These are phyloP conservation scores for Thereva nobilitata DNA, from an alignment of 2,888 invertebrate genomes.

Conservation along the genomic window DNA sequence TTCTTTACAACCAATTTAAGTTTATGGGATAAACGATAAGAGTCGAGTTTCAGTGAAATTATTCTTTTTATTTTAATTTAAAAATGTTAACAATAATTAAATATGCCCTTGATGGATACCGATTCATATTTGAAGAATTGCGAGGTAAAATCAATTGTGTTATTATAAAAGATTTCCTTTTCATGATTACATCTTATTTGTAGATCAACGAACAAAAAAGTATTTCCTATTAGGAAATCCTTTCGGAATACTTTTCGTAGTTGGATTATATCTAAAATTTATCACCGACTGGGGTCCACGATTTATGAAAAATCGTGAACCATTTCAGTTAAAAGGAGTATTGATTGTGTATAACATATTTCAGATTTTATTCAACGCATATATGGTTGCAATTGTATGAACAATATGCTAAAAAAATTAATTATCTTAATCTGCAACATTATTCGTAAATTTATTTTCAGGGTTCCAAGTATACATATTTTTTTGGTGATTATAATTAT, in stretches of 20 bases:
- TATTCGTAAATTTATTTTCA: conserved; percentile 47
- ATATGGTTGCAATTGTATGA: conserved; percentile 62
- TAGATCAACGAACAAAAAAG: no score
- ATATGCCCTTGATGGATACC: no score
- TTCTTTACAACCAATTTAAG: no score
- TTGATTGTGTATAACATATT: conserved; percentile 68
- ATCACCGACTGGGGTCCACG: conserved; percentile 70
- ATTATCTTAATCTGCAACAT: conserved; percentile 11
- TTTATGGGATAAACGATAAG: no score
- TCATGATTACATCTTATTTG: no score
- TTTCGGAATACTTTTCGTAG: conserved; percentile 49
- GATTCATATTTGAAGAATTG: no score
- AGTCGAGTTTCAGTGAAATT: no score
- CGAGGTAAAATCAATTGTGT: no score
- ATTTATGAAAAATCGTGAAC: conserved; percentile 67
- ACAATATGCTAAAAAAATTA: not conserved
- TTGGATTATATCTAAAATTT: conserved; percentile 67
- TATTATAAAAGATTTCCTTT: no score
- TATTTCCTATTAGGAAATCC: no score
- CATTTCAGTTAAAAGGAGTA: conserved; percentile 66
- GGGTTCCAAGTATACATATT: conserved; percentile 58
- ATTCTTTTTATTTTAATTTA: no score
- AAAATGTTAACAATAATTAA: no score
- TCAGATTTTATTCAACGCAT: conserved; percentile 66
- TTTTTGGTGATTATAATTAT: conserved; percentile 33